Conservation (phyloP, 2,113 vertebrate genomes). For the Sylvilagus bachmani region DNA sequence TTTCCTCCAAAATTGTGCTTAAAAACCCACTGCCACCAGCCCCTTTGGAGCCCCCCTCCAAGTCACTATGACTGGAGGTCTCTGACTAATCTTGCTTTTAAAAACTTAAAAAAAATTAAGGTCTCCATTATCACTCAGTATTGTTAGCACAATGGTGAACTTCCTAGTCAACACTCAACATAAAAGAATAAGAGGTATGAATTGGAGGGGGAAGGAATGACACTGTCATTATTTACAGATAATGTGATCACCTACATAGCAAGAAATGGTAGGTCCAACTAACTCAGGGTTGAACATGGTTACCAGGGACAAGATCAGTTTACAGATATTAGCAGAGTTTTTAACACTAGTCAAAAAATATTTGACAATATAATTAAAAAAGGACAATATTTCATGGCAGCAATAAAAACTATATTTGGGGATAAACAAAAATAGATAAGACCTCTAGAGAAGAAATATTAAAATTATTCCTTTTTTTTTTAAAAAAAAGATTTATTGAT, state of each 20-base stretch:
- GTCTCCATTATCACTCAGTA: background rate
- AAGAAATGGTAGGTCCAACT: background rate
- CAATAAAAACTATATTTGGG: constrained; percentile 1
- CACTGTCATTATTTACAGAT: background rate
- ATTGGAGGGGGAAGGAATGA: background rate
- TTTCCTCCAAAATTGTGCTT: too few species aligned
- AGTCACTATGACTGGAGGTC: too few species aligned
- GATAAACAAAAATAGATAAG: background rate
- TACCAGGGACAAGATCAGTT: background rate
- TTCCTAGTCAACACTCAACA: background rate
- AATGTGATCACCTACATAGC: background rate
- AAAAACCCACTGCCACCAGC: too few species aligned
- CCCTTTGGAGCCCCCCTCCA: too few species aligned
- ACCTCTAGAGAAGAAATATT: background rate
- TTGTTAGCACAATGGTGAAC: background rate
- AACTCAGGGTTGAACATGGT: background rate
- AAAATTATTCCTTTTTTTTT: background rate
- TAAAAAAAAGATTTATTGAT: too few species aligned
- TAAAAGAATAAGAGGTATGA: background rate
- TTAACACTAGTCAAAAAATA: constrained; percentile 10
- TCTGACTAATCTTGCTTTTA: too few species aligned
- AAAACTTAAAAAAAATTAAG: background rate
- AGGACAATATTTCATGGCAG: background rate
- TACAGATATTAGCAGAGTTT: background rate
- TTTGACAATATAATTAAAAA: constrained; percentile 19